Base-by-base conservation (phyloP, 2,888 invertebrate genomes). In the Chaitophorus viminalis region DNA sequence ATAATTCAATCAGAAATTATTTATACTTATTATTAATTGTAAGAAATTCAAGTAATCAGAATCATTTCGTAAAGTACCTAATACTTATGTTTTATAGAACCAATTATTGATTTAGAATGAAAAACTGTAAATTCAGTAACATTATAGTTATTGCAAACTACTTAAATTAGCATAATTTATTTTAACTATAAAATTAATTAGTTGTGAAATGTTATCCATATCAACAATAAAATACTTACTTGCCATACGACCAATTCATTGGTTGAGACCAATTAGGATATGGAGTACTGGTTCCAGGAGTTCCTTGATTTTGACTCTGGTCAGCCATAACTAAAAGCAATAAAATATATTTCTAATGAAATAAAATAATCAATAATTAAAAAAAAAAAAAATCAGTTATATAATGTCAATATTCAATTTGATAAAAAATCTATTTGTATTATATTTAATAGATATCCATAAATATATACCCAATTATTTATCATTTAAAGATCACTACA, bases 231-330 rank as follows among this genome's bases (percentile, higher is more conserved):
- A 76, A 21, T 6, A 72, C 54, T 39, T 81, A 87, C 87, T n/a
- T 74, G 2, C 39, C 31, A n/a, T 87, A 81, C 65, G 70, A 39
- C 87, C 87, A 87, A 81, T 87, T 87, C 39, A 87, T 87, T 31
- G 52, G 46, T 6, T 87, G 87, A 18, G 76, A 3, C 87, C 87
- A 87, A 17, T 79, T 81, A n/a, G 72, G 9, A 81, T 81, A 81
- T 36, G 39, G 21, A 31, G 81, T 79, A 72, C 25, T 79, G 25
- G 74, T 31, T 31, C 74, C 74, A 31, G 79, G 17, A 65, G 74
- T 87, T 29, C 54, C 25, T 46, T 74, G 87, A 65, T 81, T 87
- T 81, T 87, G 72, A 65, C 18, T 60, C 31, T 54, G 87, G 11
- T 87, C 81, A 17, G 79, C 39, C 87, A 87, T 87, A n/a, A 18